Evolutionary conservation across 2,888 invertebrate species (phyloP).

Genomic region (Leptinotarsa tumamoca): DNA sequence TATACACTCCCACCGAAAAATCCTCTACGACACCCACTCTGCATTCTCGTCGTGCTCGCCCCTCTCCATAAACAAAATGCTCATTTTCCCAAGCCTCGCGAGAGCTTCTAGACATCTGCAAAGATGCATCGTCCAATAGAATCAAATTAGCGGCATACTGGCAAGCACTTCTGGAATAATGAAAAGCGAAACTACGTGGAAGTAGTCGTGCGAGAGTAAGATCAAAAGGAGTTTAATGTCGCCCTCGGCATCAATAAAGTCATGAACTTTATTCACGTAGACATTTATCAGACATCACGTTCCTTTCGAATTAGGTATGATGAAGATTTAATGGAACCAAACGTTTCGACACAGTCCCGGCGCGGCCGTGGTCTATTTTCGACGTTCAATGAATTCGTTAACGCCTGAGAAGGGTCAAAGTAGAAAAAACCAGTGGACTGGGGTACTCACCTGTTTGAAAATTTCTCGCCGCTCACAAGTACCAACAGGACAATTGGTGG

Average conservation of each 20-base stretch:
- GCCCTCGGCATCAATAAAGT: too few species aligned
- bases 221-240: not conserved
- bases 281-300: too few species aligned
- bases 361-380: too few species aligned
- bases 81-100: not conserved
- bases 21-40: not conserved
- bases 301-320: too few species aligned
- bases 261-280: too few species aligned
- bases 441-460: not conserved
- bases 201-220: not conserved
- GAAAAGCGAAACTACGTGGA: not conserved
- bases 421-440: not conserved
- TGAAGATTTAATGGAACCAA: too few species aligned
- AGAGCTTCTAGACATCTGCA: not conserved
- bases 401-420: too few species aligned
- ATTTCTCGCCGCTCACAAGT: too few species aligned
- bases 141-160: not conserved
- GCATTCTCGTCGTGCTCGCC: not conserved
- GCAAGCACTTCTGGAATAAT: not conserved
- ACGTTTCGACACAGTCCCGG: too few species aligned
- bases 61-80: not conserved
- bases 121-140: not conserved
- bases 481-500: not conserved
- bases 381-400: too few species aligned
- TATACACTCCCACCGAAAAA: slow-evolving; percentile 5